These are phyloP conservation scores for Drosophila dunni DNA, from an alignment of 1,140 invertebrate species.

Conservation along the genomic window DNA sequence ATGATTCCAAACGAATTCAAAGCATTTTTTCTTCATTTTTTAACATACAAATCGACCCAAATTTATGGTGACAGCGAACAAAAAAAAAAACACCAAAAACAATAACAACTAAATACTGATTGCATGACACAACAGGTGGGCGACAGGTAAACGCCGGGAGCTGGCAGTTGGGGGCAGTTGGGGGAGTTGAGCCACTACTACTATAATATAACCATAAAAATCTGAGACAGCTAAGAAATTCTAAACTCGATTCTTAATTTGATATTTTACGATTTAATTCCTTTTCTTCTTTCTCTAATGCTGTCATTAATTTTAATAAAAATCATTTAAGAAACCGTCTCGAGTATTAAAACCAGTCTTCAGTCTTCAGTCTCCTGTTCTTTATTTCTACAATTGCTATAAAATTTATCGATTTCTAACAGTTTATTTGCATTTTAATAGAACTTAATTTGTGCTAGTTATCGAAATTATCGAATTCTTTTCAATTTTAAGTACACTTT, in stretches of 20 bases:
- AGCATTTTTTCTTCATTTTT: conserved; percentile 20
- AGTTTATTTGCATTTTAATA: background rate
- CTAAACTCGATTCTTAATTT: background rate
- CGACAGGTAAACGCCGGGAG: background rate
- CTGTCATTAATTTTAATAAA: background rate
- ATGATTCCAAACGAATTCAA: conserved; percentile 28
- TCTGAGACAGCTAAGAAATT: background rate
- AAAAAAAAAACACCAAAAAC: conserved; percentile 2
- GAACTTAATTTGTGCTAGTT: background rate
- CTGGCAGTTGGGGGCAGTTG: too few relatives aligned
- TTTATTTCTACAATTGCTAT: background rate
- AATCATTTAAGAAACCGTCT: background rate
- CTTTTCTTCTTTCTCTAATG: background rate
- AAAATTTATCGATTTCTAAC: background rate
- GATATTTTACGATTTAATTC: background rate
- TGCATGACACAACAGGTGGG: conserved; percentile 41
- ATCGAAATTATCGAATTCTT: background rate
- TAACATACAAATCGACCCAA: conserved; percentile 57
- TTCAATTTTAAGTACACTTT: background rate
- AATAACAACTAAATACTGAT: conserved; percentile 14
- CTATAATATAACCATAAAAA: background rate
- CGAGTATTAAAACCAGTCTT: too few relatives aligned
- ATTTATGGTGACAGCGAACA: conserved; percentile 52
- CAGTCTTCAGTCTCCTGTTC: too few relatives aligned
- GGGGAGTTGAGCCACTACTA: background rate